Evolutionary conservation across 2,888 invertebrate genomes (phyloP), one percentile per base, ranked within the genome.

Genomic region (Dynastes hyllus): DNA sequence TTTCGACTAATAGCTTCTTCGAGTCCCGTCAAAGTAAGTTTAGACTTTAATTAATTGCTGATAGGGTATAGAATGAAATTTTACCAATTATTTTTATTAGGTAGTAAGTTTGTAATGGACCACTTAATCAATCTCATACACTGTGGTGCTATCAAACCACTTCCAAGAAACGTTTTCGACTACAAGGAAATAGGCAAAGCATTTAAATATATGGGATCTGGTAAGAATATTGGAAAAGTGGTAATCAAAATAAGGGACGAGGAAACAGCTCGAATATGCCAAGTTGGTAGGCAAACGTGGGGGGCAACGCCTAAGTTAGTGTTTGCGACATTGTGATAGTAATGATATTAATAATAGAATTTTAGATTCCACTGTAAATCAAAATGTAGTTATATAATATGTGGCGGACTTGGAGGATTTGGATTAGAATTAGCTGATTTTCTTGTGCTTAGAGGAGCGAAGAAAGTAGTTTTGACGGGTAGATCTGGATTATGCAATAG

Each of bases 391-490:
- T 89, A 95, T 89, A 85, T 95, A 0, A 91, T 95, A 4, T 90
- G 93, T 0, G 95, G 95, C 9, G 97, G 98, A 63, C 91, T 98
- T 0, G 98, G 98, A 66, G 98, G 98, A 0, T 96, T 98, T 86
- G 98, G 98, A 4, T 90, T 98, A 69, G 98, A 98, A 87, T 88
- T 98, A 70, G 93, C 94, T 0, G 95, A 96, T 85, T 97, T 96
- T 96, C 90, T 98, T 84, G 92, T 97, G 69, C 88, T 95, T 73
- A 92, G 97, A 81, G 97, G 97, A 0, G 97, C 95, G 0, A 92
- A 90, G 83, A 94, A 95, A 82, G 84, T 98, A 9, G 91, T 97
- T 1, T 91, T 98, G 0, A 95, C 95, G 0, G 96, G 97, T 0
- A 92, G 97, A 79, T 92, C 92, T 22, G 97, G 97, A 1, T 87